These are phyloP conservation scores for Eristalis pertinax DNA, from an alignment of 2,888 invertebrate genomes.

Conservation along the genomic window DNA sequence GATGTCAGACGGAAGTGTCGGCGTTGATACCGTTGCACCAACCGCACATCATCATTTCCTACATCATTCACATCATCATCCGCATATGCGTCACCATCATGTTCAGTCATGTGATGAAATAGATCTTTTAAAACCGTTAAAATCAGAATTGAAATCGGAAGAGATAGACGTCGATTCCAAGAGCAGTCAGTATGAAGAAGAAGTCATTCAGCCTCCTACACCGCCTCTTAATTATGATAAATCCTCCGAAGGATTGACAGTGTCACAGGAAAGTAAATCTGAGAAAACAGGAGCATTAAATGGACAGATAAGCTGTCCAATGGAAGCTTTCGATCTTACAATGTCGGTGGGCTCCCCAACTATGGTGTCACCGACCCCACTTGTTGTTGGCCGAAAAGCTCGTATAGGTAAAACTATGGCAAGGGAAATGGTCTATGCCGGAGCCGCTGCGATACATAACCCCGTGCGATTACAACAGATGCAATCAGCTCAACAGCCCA, in stretches of 20 bases:
- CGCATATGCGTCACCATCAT: constrained; percentile 74
- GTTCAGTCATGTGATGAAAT: constrained; percentile 73
- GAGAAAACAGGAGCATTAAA: constrained; percentile 14
- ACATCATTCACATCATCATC: constrained; percentile 74
- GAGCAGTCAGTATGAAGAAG: constrained; percentile 79
- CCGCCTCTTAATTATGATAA: constrained; percentile 79
- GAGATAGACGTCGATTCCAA: constrained; percentile 74
- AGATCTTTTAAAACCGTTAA: constrained; percentile 75
- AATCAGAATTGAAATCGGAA: constrained; percentile 78
- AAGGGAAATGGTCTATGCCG: constrained; percentile 82
- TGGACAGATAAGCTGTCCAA: constrained; percentile 31
- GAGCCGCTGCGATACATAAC: constrained; percentile 72
- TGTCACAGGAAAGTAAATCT: constrained; percentile 18
- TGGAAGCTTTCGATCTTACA: constrained; percentile 78
- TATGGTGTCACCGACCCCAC: constrained; percentile 78
- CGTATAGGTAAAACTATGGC: constrained; percentile 87
- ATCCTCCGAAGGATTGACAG: constrained; percentile 72
- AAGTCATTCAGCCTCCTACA: constrained; percentile 79
- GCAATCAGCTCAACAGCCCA: constrained; percentile 43
- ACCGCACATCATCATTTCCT: constrained; percentile 54
- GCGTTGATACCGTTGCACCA: constrained; percentile 19
- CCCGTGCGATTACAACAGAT: constrained; percentile 73
- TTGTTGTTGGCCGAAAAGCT: constrained; percentile 81
- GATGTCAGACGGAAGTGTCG: constrained; percentile 46
- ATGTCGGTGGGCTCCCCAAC: constrained; percentile 86